Percentiles rank a stretch among this genome's conserved stretches.
These are phyloP conservation scores for Myiozetetes cayanensis DNA, from an alignment of 2,113 vertebrate genomes.

Conservation along the genomic window DNA sequence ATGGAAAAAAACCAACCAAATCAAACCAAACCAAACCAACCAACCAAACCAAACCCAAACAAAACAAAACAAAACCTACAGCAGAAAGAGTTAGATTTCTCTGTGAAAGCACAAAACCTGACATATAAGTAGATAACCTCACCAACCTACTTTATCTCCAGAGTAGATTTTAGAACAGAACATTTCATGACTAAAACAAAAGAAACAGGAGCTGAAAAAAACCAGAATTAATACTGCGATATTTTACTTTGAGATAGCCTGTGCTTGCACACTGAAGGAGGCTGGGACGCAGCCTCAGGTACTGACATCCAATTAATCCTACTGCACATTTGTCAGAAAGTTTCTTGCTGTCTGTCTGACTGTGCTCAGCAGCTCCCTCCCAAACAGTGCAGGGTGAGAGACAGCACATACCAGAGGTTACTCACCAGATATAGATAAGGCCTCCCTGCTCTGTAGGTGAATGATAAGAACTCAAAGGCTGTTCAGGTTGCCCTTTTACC, in stretches of 20 bases:
- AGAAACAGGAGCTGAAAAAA: not conserved
- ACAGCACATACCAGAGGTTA: not conserved
- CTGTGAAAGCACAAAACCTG: not conserved
- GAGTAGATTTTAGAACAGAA: not conserved
- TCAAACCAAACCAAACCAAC: too few relatives aligned
- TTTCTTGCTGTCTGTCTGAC: not conserved
- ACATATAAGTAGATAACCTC: not conserved
- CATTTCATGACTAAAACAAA: not conserved
- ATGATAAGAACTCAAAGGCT: not conserved
- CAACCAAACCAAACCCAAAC: too few relatives aligned
- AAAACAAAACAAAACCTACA: too few relatives aligned
- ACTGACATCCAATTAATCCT: not conserved
- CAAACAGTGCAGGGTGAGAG: not conserved
- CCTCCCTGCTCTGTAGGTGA: not conserved
- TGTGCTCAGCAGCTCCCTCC: not conserved
- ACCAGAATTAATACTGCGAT: not conserved
- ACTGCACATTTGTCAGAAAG: not conserved
- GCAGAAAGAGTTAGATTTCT: not conserved
- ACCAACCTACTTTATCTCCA: not conserved
- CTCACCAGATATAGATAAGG: not conserved
- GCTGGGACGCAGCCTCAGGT: not conserved
- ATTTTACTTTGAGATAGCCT: not conserved
- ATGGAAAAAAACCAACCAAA: not conserved
- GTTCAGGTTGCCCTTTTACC: not conserved
- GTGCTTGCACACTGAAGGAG: not conserved